phyloP scores from a whole-genome alignment of 2,113 vertebrate genomes.

The Hemicordylus capensis region DNA sequence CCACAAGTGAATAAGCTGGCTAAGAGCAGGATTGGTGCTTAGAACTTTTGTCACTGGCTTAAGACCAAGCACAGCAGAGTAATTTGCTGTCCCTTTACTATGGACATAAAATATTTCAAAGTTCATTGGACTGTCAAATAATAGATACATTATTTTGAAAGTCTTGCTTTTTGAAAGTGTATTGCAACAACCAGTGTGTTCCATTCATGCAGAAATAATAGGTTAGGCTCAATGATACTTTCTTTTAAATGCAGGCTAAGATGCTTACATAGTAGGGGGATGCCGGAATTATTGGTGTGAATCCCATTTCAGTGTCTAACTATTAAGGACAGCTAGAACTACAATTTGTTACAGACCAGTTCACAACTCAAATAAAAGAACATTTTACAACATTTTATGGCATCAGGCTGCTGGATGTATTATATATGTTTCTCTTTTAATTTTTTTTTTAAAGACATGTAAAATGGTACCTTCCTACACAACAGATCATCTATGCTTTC shows the following conservation, averaged over 20 bases:
- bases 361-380: slow-evolving; percentile 19
- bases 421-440: slow-evolving; percentile 26
- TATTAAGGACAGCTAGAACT: slow-evolving; percentile 26
- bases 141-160: slow-evolving; percentile 46
- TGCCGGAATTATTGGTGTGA: slow-evolving; percentile 17
- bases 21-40: too few species aligned
- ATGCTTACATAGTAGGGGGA: slow-evolving; percentile 12
- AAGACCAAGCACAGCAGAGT: slow-evolving; percentile 2
- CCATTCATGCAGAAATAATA: slow-evolving; percentile 16
- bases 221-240: slow-evolving; percentile 16
- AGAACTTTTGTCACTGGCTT: not conserved
- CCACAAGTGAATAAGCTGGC: not conserved
- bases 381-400: slow-evolving; percentile 27
- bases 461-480: slow-evolving; percentile 21
- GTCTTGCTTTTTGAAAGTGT: slow-evolving; percentile 41
- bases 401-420: slow-evolving; percentile 19
- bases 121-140: slow-evolving; percentile 50
- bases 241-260: slow-evolving; percentile 30
- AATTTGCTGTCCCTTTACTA: slow-evolving; percentile 16
- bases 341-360: slow-evolving; percentile 45
- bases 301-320: slow-evolving; percentile 18
- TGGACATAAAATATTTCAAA: slow-evolving; percentile 59
- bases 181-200: slow-evolving; percentile 32
- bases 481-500: not conserved
- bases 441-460: not conserved